Conservation (phyloP, 2,797 vertebrate genomes). For the Pterois miles region DNA sequence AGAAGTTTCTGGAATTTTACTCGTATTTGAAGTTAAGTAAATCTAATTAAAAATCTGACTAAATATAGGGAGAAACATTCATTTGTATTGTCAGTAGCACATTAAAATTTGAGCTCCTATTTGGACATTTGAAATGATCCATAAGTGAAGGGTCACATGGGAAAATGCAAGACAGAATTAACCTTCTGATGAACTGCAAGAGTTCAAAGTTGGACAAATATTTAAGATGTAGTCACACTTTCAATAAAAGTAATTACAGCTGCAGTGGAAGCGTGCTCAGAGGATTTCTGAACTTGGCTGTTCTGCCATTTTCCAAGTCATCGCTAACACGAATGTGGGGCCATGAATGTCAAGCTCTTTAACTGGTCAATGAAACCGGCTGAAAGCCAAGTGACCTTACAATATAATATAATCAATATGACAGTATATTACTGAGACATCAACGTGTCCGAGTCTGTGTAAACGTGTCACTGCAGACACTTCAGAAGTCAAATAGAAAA, state of each 20-base stretch:
- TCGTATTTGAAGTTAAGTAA: neutral
- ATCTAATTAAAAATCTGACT: neutral
- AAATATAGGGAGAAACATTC: neutral
- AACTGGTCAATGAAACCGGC: slow-evolving; percentile 10
- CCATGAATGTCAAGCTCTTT: slow-evolving; percentile 9
- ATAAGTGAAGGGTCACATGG: neutral
- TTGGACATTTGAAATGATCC: neutral
- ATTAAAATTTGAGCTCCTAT: neutral
- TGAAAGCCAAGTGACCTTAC: slow-evolving; percentile 15
- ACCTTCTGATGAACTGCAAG: slow-evolving; percentile 20
- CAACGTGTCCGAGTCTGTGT: neutral
- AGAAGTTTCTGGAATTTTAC: neutral
- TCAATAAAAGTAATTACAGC: slow-evolving; percentile 36
- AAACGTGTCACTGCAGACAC: neutral
- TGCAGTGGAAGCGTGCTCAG: neutral
- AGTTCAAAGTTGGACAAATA: slow-evolving; percentile 16
- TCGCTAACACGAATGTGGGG: slow-evolving; percentile 11
- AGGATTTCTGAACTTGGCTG: slow-evolving; percentile 8
- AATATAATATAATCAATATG: neutral
- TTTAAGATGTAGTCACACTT: slow-evolving; percentile 3
- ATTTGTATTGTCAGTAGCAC: neutral
- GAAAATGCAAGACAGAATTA: neutral
- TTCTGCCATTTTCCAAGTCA: neutral
- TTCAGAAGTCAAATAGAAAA: neutral
- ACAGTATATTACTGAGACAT: neutral